phyloP scores from a whole-genome alignment of 1,140 invertebrate genomes.

The Lysiphlebus fabarum region DNA sequence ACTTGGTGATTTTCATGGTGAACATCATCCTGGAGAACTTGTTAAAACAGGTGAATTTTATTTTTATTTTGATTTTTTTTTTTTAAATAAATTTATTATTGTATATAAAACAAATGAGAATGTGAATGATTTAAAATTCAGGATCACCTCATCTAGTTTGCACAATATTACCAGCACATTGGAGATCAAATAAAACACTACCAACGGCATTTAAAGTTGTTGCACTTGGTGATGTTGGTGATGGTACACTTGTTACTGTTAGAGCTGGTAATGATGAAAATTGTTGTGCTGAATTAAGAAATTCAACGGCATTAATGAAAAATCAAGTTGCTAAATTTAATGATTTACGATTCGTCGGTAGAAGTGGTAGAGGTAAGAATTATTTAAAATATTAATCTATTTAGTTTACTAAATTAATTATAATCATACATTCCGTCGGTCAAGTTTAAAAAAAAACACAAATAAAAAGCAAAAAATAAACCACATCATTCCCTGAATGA shows the following conservation, averaged over 20 bases:
- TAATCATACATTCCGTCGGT: no score
- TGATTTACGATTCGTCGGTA: conserved; percentile 93
- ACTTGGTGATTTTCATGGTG: conserved; percentile 83
- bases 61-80: no score
- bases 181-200: conserved; percentile 96
- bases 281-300: conserved; percentile 90
- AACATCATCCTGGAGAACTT: conserved; percentile 90
- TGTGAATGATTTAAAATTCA: conserved; percentile 23
- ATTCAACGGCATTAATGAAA: conserved; percentile 92
- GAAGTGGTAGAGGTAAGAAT: conserved; percentile 96
- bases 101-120: conserved; percentile 5
- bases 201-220: conserved; percentile 93
- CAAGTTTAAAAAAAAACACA: no score
- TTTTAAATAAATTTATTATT: background rate
- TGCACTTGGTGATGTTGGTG: conserved; percentile 85
- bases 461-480: no score
- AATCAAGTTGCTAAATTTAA: conserved; percentile 98
- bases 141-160: conserved; percentile 88
- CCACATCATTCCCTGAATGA: no score
- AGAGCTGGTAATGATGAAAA: conserved; percentile 98
- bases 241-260: conserved; percentile 93
- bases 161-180: conserved; percentile 87
- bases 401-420: no score
- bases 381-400: no score
- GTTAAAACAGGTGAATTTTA: conserved; percentile 74